Evolutionary conservation across 2,113 vertebrate genomes (phyloP), one percentile per base, ranked within the genome.

Genomic region (Propithecus coquereli): DNA sequence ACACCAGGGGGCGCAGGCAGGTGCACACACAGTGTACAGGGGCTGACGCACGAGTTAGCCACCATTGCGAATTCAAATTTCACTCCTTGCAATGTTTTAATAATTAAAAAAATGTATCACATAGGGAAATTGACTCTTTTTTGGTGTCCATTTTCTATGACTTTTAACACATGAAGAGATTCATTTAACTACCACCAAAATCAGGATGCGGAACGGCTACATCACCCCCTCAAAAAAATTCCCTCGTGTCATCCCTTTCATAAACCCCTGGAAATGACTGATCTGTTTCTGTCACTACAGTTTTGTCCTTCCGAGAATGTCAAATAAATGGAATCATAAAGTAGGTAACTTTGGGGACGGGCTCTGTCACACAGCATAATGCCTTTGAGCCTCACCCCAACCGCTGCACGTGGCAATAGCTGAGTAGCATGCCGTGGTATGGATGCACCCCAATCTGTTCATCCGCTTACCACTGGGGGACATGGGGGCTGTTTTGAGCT

Each of bases 21-120:
- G 25, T 18, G 30, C 45, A 0, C 57, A 0, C 45, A 5, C 13
- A 3, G 25, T 25, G 3, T 3, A 14, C 0, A 1, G 34, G 8
- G 50, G 9, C 59, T 47, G 30, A 68, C 0, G 12, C 32, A 7
- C 3, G 37, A 52, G 47, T 27, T 25, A 45, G 4, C 45, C 50
- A 77, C 37, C n/a, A 11, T 14, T 30, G 59, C 37, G 32, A 30
- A 37, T 45, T 59, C 73, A 17, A 59, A 79, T n/a, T 37, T 80
- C 74, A 79, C 25, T 79, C 13, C 70, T 59, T 40, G 57, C 47
- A 11, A 73, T n/a, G 30, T 17, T 54, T 54, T 47, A 0, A 76
- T 37, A 66, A 66, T 10, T 17, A 9, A 47, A 37, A 5, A 20
- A 61, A 82, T 65, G 18, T 30, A 61, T 77, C 59, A 91, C 50